Base-by-base conservation (phyloP, 2,888 invertebrate species). In the Dryococelus australis region DNA sequence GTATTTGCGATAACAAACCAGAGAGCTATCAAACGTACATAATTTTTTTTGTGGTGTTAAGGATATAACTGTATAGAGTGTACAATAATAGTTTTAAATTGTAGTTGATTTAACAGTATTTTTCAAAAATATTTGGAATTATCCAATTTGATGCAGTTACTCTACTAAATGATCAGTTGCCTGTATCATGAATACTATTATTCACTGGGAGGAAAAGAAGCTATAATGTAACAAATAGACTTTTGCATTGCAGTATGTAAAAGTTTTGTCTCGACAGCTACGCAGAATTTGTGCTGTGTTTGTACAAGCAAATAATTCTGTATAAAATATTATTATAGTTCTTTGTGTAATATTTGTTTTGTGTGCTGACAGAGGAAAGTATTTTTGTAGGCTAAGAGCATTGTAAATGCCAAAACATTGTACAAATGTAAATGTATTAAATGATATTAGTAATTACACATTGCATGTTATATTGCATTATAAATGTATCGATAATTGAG, bases 361-460 rank as follows among this genome's bases (percentile, higher is more conserved):
- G 8, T 65, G 65, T 65, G 65, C 20, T 65, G n/a, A 65, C 51
- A 51, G 51, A 51, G n/a, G 8, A 65, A 65, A 65, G 65, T 65
- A 65, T 65, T 65, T 65, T 65, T 65, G 65, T 65, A 65, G 65
- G n/a, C 8, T 65, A 65, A 65, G 65, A 24, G n/a, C n/a, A 65
- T 65, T 65, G 65, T 65, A 65, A 65, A 65, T 65, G 65, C 65
- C n/a, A n/a, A 24, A 65, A 65, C 16, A 65, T 65, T 65, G 65
- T 65, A 65, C 20, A 65, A 9, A 12, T 65, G 65, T 65, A 65
- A 65, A 65, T 5, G 65, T 65, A 47, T 65, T 16, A 65, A n/a
- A 65, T 65, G 65, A 65, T 65, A 65, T 65, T 65, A 65, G n/a
- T 65, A n/a, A 65, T 16, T n/a, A 65, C n/a, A 8, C n/a, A 65